Percentiles rank a stretch among this genome's conserved stretches.
Conservation (phyloP, 2,888 invertebrate genomes). For the Agonopterix subpropinquella region DNA sequence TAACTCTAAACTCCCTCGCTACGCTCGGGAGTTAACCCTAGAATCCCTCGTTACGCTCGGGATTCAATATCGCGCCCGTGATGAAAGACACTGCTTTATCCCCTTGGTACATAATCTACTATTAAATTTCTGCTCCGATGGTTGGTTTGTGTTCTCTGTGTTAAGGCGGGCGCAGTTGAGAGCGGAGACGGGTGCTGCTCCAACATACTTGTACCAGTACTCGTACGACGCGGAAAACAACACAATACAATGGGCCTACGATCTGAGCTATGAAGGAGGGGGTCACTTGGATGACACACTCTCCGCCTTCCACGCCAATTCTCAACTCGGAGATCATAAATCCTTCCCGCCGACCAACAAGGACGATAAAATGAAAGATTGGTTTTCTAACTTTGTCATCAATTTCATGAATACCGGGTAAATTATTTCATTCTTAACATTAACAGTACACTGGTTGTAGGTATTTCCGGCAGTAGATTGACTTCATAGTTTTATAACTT, state of each 20-base stretch:
- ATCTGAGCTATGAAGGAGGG: conserved; percentile 34
- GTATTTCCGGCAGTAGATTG: too few relatives aligned
- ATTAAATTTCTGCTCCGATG: conserved; percentile 18
- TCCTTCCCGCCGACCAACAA: conserved; percentile 17
- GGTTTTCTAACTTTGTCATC: conserved; percentile 42
- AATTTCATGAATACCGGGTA: conserved; percentile 51
- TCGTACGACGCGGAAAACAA: conserved; percentile 53
- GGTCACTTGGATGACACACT: conserved; percentile 47
- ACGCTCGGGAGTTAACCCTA: too few relatives aligned
- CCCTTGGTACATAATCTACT: too few relatives aligned
- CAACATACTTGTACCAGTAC: conserved; percentile 62
- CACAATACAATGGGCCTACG: conserved; percentile 34
- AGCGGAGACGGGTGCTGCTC: conserved; percentile 18
- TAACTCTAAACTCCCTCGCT: too few relatives aligned
- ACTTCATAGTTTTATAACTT: background rate
- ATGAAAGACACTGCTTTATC: too few relatives aligned
- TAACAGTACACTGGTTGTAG: too few relatives aligned
- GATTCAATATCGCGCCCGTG: too few relatives aligned
- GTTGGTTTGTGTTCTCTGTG: conserved; percentile 21
- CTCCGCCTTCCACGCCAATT: background rate
- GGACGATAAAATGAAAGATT: conserved; percentile 36
- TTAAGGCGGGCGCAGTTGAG: conserved; percentile 23
- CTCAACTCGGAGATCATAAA: background rate
- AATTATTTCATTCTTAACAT: conserved; percentile 5
- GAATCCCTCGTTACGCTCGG: too few relatives aligned